A percentile compares a stretch with the other conserved stretches of the same genome.
Evolutionary conservation across 2,888 invertebrate genomes (phyloP).

Genomic region (Pharmacophagus antenor): DNA sequence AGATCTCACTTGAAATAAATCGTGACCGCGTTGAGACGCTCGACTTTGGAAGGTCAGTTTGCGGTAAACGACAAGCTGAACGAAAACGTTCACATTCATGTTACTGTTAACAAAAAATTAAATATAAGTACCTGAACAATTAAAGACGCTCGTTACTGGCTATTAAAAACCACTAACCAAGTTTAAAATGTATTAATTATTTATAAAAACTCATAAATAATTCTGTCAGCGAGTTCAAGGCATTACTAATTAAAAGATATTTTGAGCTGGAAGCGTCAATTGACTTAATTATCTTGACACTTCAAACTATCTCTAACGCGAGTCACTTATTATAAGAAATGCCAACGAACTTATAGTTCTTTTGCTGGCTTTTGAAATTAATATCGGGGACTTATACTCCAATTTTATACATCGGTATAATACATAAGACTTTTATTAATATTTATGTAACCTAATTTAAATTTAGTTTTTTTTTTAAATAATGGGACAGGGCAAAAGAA

Average conservation of each 20-base stretch:
- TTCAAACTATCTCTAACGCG: conserved; percentile 25
- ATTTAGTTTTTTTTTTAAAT: too few species aligned
- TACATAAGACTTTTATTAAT: too few species aligned
- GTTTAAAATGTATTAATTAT: conserved; percentile 27
- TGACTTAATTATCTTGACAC: conserved; percentile 31
- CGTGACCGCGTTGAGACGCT: conserved; percentile 21
- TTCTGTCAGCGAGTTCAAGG: conserved; percentile 29
- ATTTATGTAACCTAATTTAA: too few species aligned
- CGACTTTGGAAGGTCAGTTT: conserved; percentile 24
- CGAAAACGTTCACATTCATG: conserved; percentile 9
- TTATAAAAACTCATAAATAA: conserved; percentile 31
- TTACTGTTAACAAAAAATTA: conserved; percentile 2
- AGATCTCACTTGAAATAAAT: conserved; percentile 23
- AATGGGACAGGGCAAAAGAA: too few species aligned
- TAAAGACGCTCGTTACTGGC: conserved; percentile 22
- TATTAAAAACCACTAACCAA: conserved; percentile 24
- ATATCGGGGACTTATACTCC: too few species aligned
- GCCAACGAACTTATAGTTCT: too few species aligned
- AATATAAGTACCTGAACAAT: conserved; percentile 7
- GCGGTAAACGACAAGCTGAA: conserved; percentile 17
- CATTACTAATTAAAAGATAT: conserved; percentile 30
- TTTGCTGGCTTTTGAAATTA: too few species aligned
- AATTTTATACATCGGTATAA: too few species aligned
- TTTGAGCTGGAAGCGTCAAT: conserved; percentile 27
- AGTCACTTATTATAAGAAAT: conserved; percentile 10